Percentiles rank a stretch among this genome's conserved stretches.
Evolutionary conservation across 2,113 vertebrate genomes (phyloP).

Genomic region (Cynoglossus semilaevis): DNA sequence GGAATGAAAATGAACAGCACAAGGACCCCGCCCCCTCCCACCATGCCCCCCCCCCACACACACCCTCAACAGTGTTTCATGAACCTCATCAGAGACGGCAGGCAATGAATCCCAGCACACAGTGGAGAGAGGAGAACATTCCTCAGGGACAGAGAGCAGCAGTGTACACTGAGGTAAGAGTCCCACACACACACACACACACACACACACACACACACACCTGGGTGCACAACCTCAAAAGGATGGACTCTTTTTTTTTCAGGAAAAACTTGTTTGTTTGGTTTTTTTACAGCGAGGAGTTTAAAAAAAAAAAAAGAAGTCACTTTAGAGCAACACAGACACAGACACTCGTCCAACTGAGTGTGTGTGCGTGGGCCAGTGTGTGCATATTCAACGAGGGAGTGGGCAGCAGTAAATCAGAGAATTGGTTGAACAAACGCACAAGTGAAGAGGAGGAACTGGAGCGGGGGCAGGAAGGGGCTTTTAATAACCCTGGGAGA

Average conservation of each 20-base stretch:
- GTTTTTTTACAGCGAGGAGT: slow-evolving; percentile 18
- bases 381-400: slow-evolving; percentile 65
- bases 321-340: slow-evolving; percentile 7
- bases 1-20: slow-evolving; percentile 25
- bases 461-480: too few species aligned
- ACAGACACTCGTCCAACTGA: slow-evolving; percentile 9
- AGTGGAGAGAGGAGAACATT: slow-evolving; percentile 43
- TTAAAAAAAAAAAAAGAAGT: neutral
- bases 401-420: slow-evolving; percentile 62
- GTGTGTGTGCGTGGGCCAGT: slow-evolving; percentile 63
- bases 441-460: too few species aligned
- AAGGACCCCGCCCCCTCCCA: slow-evolving; percentile 35
- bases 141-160: slow-evolving; percentile 44
- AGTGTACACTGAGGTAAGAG: slow-evolving; percentile 19
- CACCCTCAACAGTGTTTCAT: slow-evolving; percentile 10
- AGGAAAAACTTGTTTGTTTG: slow-evolving; percentile 19
- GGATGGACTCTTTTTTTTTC: too few species aligned
- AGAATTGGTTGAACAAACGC: slow-evolving; percentile 30
- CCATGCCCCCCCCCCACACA: neutral
- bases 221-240: too few species aligned
- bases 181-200: slow-evolving; percentile 18
- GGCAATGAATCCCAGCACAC: slow-evolving; percentile 42
- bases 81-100: slow-evolving; percentile 51
- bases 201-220: too few species aligned
- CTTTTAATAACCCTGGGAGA: too few species aligned